Evolutionary conservation across 2,113 vertebrate genomes (phyloP).

Genomic region (Candoia aspera): DNA sequence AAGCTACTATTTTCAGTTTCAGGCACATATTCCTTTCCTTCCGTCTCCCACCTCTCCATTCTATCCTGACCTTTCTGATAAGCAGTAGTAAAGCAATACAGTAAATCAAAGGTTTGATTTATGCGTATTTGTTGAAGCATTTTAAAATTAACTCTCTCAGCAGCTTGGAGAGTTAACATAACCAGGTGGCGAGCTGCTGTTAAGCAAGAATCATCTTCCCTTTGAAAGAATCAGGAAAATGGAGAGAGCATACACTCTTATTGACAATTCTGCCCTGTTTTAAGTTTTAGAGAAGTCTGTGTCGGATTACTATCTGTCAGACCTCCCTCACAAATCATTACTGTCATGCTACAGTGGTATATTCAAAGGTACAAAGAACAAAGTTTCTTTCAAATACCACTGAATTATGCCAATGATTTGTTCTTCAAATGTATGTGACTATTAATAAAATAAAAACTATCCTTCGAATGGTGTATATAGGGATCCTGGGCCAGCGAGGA

Average conservation of each 20-base stretch:
- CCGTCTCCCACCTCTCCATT: not conserved
- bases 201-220: not conserved
- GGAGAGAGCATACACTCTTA: not conserved
- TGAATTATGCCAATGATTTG: not conserved
- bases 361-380: not conserved
- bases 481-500: not conserved
- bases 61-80: not conserved
- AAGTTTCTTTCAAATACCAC: not conserved
- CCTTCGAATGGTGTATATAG: not conserved
- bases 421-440: not conserved
- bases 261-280: not conserved
- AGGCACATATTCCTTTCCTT: not conserved
- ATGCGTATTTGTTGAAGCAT: not conserved
- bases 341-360: not conserved
- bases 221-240: not conserved
- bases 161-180: not conserved
- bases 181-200: not conserved
- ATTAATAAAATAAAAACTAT: not conserved
- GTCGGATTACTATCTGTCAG: not conserved
- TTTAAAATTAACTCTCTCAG: not conserved
- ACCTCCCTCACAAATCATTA: not conserved
- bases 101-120: not conserved
- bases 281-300: not conserved
- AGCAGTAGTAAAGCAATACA: not conserved
- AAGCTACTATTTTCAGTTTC: not conserved